Conservation (phyloP, 2,888 invertebrate genomes). For the Ochropleura leucogaster region DNA sequence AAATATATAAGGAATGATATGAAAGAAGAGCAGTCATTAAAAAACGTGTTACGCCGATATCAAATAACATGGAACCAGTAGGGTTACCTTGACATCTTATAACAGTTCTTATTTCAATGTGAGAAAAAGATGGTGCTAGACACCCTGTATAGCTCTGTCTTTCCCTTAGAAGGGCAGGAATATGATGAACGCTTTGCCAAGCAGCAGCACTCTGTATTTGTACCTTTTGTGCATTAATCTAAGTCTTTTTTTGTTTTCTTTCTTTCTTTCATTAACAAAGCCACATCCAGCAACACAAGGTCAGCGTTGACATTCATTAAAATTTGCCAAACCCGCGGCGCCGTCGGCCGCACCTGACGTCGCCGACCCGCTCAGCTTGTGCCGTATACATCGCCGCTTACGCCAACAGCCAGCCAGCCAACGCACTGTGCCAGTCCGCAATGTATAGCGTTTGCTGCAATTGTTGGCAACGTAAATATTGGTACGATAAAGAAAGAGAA, state of each 20-base stretch:
- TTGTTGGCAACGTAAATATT: conserved; percentile 14
- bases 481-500: conserved; percentile 13
- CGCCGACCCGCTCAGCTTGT: conserved; percentile 55
- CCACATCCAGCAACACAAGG: conserved; percentile 73
- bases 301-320: conserved; percentile 83
- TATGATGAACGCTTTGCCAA: too few relatives aligned
- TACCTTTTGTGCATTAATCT: neutral
- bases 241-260: neutral
- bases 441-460: conserved; percentile 28
- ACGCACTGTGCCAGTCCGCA: conserved; percentile 28
- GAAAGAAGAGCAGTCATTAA: too few relatives aligned
- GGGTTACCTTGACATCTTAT: too few relatives aligned
- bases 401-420: conserved; percentile 23
- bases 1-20: too few relatives aligned
- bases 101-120: too few relatives aligned
- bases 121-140: too few relatives aligned
- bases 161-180: too few relatives aligned
- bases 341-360: conserved; percentile 76
- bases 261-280: conserved; percentile 15
- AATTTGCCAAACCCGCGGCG: conserved; percentile 75
- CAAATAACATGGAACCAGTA: too few relatives aligned
- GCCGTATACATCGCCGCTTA: conserved; percentile 68
- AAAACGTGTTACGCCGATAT: too few relatives aligned
- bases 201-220: too few relatives aligned
- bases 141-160: too few relatives aligned